Base-by-base conservation (phyloP, 2,888 invertebrate species). In the Ochlodes sylvanus region DNA sequence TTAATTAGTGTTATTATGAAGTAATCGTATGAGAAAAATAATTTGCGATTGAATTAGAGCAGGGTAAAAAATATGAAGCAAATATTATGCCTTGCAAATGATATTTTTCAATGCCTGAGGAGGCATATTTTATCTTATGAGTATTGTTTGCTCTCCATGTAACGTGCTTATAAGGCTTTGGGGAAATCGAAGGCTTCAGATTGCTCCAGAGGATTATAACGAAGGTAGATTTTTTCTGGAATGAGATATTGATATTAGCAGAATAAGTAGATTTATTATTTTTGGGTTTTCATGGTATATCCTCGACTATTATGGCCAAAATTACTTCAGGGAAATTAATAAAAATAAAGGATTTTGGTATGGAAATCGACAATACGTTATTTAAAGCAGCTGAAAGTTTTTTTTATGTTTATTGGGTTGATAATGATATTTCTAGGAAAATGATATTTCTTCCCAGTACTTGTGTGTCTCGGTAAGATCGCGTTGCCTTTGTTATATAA, bases 181-280 rank as follows among this genome's bases (percentile, higher is more conserved):
- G 42, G 55, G 63, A 63, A 63, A 63, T 63, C 55, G 27, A 42
- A 55, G 55, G 41, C 12, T 63, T 55, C 27, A 42, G 21, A 42
- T 17, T 27, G 10, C 63, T 55, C 54, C n/a, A 42, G 63, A 63
- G 63, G 41, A 55, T 27, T 54, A 55, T 55, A 63, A 63, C 15
- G 55, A 63, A 54, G 54, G 42, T 42, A 7, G n/a, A 42, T 17
- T 55, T 63, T 52, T 42, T 63, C 34, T 41, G 27, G 21, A 21
- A 27, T 42, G 19, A 42, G 54, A 55, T 54, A 41, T 63, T 63
- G 54, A 54, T 63, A 63, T 54, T 55, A 34, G 15, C 34, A 55
- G 34, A 15, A 55, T 55, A 55, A 34, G 34, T 55, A 15, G 32
- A 54, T 54, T 32, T 32, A 54, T 32, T 27, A 54, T 27, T 54